phyloP scores from a whole-genome alignment of 2,888 invertebrate species.

The Sinhomidia bicolor region DNA sequence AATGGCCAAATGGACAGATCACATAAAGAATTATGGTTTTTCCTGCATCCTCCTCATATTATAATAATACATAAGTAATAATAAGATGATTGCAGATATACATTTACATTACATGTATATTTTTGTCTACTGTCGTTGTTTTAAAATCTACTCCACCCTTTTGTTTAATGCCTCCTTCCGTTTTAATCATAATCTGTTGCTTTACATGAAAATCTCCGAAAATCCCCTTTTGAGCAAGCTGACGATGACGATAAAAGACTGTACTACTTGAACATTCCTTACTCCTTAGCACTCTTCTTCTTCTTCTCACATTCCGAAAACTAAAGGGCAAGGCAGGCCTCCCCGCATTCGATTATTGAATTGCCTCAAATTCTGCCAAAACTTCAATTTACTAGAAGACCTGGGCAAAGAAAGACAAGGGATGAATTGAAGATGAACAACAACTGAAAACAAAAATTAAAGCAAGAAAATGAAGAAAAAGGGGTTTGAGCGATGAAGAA shows the following conservation, averaged over 20 bases:
- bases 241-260: background rate
- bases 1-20: conserved; percentile 8
- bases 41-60: background rate
- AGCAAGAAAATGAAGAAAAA: conserved; percentile 39
- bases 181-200: conserved; percentile 66
- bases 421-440: conserved; percentile 25
- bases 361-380: conserved; percentile 29
- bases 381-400: conserved; percentile 24
- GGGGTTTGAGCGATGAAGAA: conserved; percentile 40
- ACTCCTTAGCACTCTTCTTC: background rate
- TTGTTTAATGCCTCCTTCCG: conserved; percentile 69
- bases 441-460: conserved; percentile 26
- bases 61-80: conserved; percentile 12
- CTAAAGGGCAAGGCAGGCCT: conserved; percentile 21
- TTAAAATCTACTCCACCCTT: conserved; percentile 66
- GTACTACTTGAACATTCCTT: conserved; percentile 1
- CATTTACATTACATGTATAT: conserved; percentile 1
- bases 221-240: background rate
- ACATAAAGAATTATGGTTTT: conserved; percentile 20
- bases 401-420: background rate
- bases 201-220: conserved; percentile 55
- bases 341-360: background rate
- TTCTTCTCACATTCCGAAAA: background rate
- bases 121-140: conserved; percentile 13
- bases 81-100: conserved; percentile 16